Evolutionary conservation across 2,888 invertebrate species (phyloP).

Genomic region (Emmelina monodactyla): DNA sequence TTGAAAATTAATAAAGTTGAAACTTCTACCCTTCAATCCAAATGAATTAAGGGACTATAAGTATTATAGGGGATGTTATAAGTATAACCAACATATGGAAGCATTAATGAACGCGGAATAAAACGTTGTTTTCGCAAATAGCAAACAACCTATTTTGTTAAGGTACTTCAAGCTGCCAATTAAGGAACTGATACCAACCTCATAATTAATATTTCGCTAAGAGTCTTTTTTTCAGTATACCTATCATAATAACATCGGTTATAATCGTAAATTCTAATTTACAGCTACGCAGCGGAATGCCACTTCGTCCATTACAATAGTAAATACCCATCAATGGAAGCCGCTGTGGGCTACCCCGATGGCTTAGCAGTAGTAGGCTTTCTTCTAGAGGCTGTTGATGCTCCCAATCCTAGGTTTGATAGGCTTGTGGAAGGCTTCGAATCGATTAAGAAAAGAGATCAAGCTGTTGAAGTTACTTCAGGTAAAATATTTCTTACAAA

Average conservation of each 20-base stretch:
- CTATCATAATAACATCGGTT: no score
- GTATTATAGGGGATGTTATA: no score
- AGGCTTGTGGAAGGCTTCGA: conserved; percentile 64
- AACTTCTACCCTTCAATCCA: not conserved
- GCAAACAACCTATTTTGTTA: no score
- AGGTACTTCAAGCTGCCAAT: no score
- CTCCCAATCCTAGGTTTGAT: conserved; percentile 68
- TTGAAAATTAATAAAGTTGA: not conserved
- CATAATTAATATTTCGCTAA: not conserved
- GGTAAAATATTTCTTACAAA: no score
- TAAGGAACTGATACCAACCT: no score
- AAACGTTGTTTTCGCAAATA: no score
- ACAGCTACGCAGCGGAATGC: conserved; percentile 76
- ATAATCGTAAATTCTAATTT: no score
- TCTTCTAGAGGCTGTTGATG: conserved; percentile 67
- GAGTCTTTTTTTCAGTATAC: not conserved
- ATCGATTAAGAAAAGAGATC: conserved; percentile 40
- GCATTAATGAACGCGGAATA: no score
- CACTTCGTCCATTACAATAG: conserved; percentile 82
- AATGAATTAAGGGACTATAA: no score
- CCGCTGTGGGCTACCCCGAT: conserved; percentile 72
- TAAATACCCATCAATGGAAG: conserved; percentile 70
- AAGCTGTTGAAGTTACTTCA: conserved; percentile 36
- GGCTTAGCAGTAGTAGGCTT: conserved; percentile 77
- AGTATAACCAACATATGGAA: no score